Evolutionary conservation across 2,888 invertebrate genomes (phyloP).

Genomic region (Ennomos erosarius): DNA sequence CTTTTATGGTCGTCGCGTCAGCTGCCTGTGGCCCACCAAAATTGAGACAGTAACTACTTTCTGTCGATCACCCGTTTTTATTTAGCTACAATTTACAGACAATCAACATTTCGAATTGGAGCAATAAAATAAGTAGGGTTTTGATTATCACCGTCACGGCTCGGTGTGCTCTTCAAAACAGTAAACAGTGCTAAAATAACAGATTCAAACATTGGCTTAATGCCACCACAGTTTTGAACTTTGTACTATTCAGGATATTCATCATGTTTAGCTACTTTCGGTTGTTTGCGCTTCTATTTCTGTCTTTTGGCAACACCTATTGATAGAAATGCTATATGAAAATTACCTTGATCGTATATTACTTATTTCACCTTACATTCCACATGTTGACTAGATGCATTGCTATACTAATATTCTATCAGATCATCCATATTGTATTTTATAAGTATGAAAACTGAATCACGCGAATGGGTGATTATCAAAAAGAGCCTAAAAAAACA

Average conservation of each 20-base stretch:
- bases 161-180: conserved; percentile 37
- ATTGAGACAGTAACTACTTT: conserved; percentile 74
- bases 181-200: conserved; percentile 56
- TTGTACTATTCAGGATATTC: conserved; percentile 79
- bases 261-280: conserved; percentile 66
- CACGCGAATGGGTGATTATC: too few species aligned
- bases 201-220: conserved; percentile 64
- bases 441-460: too few species aligned
- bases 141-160: conserved; percentile 31
- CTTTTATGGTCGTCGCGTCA: conserved; percentile 78
- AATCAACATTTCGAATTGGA: conserved; percentile 26
- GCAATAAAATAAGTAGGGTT: conserved; percentile 20
- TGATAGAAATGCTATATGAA: conserved; percentile 20
- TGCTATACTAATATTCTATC: background rate
- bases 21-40: conserved; percentile 70
- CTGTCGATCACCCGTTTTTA: conserved; percentile 45
- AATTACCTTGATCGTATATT: conserved; percentile 11
- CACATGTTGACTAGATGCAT: background rate
- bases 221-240: conserved; percentile 75
- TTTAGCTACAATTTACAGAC: conserved; percentile 42
- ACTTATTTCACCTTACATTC: background rate
- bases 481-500: too few species aligned
- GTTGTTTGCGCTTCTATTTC: conserved; percentile 73
- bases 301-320: conserved; percentile 72
- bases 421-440: too few species aligned